These are phyloP conservation scores for Stenopsyche tienmushanensis DNA, from an alignment of 1,140 invertebrate genomes.

Conservation along the genomic window DNA sequence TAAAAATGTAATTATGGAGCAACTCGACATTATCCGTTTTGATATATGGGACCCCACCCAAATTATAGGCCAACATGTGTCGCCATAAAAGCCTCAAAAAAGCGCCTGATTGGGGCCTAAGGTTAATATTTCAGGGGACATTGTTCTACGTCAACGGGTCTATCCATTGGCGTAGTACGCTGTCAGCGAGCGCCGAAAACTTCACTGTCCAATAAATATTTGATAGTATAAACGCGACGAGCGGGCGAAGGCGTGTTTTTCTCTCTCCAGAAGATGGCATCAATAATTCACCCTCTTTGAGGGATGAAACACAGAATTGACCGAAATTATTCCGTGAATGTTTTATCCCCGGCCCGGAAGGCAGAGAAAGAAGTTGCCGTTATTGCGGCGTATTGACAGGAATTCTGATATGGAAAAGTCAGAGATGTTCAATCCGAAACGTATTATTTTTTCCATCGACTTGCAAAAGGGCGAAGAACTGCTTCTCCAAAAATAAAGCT, in stretches of 20 bases:
- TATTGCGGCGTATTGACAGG: too few species aligned
- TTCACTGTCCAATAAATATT: conserved; percentile 33
- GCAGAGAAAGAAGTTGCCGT: background rate
- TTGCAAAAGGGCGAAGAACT: background rate
- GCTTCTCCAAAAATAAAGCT: too few species aligned
- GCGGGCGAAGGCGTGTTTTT: conserved; percentile 20
- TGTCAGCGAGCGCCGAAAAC: conserved; percentile 18
- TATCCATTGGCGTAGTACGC: background rate
- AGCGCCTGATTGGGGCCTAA: background rate
- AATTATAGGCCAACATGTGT: too few species aligned
- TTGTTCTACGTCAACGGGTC: conserved; percentile 13
- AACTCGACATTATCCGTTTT: too few species aligned
- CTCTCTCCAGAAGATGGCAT: conserved; percentile 17
- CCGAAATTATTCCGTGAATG: conserved; percentile 37
- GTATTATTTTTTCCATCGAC: too few species aligned
- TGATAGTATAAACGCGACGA: conserved; percentile 34
- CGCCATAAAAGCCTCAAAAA: too few species aligned
- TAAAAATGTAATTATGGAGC: too few species aligned
- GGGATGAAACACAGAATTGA: conserved; percentile 40
- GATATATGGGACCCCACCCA: too few species aligned
- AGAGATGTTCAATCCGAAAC: too few species aligned
- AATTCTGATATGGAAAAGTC: too few species aligned
- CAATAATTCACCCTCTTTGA: conserved; percentile 35
- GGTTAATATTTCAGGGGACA: conserved; percentile 17
- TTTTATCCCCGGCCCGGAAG: conserved; percentile 16